Evolutionary conservation across 2,888 invertebrate species (phyloP).

Genomic region (Agrochola circellaris): DNA sequence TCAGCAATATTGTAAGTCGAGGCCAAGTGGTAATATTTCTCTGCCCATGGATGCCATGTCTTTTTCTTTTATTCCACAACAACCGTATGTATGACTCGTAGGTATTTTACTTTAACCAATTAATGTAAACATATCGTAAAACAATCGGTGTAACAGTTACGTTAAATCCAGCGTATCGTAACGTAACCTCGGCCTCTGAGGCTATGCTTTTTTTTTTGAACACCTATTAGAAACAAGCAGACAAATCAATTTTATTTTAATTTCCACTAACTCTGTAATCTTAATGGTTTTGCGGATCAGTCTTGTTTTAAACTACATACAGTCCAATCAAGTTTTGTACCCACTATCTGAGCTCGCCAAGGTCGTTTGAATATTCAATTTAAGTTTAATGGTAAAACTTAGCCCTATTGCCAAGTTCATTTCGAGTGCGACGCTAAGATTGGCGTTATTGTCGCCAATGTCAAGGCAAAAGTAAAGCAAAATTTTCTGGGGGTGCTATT

Average conservation of each 20-base stretch:
- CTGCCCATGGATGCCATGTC: background rate
- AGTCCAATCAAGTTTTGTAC: background rate
- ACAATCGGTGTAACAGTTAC: slow-evolving; percentile 1
- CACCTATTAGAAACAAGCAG: background rate
- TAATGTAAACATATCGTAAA: slow-evolving; percentile 35
- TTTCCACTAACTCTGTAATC: slow-evolving; percentile 1
- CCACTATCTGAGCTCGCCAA: background rate
- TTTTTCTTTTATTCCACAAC: background rate
- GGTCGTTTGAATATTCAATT: background rate
- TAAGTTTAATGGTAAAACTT: background rate
- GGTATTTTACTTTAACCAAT: background rate
- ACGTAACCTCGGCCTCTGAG: slow-evolving; percentile 13
- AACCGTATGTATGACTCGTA: background rate
- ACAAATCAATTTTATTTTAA: background rate
- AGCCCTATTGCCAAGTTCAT: background rate
- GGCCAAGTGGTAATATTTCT: slow-evolving; percentile 4
- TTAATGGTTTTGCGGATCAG: background rate
- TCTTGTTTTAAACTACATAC: background rate
- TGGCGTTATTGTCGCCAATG: slow-evolving; percentile 3
- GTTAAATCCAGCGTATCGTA: slow-evolving; percentile 34
- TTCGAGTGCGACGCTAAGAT: background rate
- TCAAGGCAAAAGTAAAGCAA: background rate
- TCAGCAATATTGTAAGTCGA: background rate
- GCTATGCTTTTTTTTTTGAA: slow-evolving; percentile 6
- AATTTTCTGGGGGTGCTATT: background rate